Evolutionary conservation across 2,113 vertebrate species (phyloP), one percentile per base, ranked within the genome.

Genomic region (Herpetotheres cachinnans): DNA sequence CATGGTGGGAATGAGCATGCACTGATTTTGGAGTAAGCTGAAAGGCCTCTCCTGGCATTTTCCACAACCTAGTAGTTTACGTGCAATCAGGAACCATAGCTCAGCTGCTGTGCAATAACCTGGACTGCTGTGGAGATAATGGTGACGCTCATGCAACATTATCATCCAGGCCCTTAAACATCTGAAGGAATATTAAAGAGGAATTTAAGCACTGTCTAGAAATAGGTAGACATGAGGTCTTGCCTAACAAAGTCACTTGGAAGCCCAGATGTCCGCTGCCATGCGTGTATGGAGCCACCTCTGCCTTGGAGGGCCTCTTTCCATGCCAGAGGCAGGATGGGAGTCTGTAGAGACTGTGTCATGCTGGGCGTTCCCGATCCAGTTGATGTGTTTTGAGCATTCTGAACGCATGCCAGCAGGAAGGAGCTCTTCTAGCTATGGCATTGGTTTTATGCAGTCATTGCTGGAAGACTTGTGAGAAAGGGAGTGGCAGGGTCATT

Each of bases 221-320:
- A 94, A 40, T 26, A 1, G 34, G 58, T 61, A 66, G 69, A 54
- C 29, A 4, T 25, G 52, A 91, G 36, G 74, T 80, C 67, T 90
- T 73, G 42, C 36, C 20, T 54, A 30, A 62, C 27, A 26, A 40
- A 91, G 40, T 29, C 21, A 7, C 29, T 19, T 1, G 6, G 55
- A 91, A 89, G 59, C 19, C 19, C 5, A 5, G 61, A 21, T 90
- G n/a, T 18, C 38, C 1, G 9, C 70, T 59, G 84, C 47, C 4
- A 1, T 7, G 8, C 4, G 1, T 18, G 19, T 55, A 7, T 1
- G 9, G 77, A 93, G 84, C 69, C 93, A 52, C 44, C 47, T 76
- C 29, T 93, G 86, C 81, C 73, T 76, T 10, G 56, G 78, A 82
- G 76, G 84, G 90, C 84, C 87, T 73, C 70, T 94, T 93, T 77